These are phyloP conservation scores for Pseudomyrmex cubaensis DNA, from an alignment of 1,140 invertebrate species.

Conservation along the genomic window DNA sequence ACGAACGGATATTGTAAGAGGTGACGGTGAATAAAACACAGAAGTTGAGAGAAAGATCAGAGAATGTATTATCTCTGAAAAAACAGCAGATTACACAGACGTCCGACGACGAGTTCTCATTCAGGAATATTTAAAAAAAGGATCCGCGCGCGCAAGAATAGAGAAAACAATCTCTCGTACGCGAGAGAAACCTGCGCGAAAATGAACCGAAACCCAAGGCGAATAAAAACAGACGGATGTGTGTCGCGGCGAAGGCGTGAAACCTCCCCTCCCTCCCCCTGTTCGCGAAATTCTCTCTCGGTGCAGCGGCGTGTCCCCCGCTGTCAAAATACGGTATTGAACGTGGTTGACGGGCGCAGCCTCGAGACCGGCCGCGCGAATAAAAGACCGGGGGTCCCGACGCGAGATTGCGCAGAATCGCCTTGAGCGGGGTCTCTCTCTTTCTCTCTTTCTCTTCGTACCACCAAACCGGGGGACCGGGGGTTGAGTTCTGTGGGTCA, in stretches of 20 bases:
- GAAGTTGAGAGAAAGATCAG: not conserved
- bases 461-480: slow-evolving; percentile 38
- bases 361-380: slow-evolving; percentile 64
- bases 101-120: no score
- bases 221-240: slow-evolving; percentile 11
- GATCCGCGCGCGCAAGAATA: slow-evolving; percentile 19
- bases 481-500: slow-evolving; percentile 73
- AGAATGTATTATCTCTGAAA: no score
- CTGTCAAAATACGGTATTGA: slow-evolving; percentile 84
- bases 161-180: not conserved
- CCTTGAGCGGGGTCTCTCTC: not conserved
- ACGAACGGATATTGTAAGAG: not conserved
- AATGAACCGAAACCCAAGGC: not conserved
- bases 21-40: slow-evolving; percentile 21
- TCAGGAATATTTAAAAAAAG: no score
- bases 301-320: slow-evolving; percentile 76
- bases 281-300: slow-evolving; percentile 79
- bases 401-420: slow-evolving; percentile 64
- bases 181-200: not conserved
- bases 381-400: slow-evolving; percentile 62
- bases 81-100: not conserved
- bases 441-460: not conserved
- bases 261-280: slow-evolving; percentile 69
- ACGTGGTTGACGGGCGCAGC: slow-evolving; percentile 76
- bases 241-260: slow-evolving; percentile 75